These are phyloP conservation scores for Drosophila equinoxialis DNA, from an alignment of 1,140 invertebrate species.

Conservation along the genomic window DNA sequence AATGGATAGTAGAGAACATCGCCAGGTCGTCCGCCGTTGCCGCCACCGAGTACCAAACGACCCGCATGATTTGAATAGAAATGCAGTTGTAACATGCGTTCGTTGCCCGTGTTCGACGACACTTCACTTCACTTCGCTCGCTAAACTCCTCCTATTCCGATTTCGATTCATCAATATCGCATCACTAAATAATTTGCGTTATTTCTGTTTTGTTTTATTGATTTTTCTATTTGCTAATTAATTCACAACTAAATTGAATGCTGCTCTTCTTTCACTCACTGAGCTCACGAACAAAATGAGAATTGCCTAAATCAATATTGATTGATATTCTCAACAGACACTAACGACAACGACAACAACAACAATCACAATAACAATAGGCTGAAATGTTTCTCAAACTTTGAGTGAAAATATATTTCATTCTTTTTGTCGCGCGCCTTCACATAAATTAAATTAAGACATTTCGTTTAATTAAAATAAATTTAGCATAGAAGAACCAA, in stretches of 20 bases:
- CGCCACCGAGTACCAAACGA: conserved; percentile 84
- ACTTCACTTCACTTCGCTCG: conserved; percentile 21
- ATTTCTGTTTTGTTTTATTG: not conserved
- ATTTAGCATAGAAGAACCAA: conserved; percentile 62
- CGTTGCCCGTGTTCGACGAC: conserved; percentile 14
- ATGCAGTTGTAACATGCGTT: conserved; percentile 89
- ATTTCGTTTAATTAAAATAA: conserved; percentile 75
- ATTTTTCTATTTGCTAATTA: conserved; percentile 24
- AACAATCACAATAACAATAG: conserved; percentile 15
- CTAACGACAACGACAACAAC: conserved; percentile 18
- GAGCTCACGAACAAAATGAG: conserved; percentile 14
- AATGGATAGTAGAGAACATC: conserved; percentile 86
- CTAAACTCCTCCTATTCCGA: not conserved
- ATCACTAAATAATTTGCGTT: conserved; percentile 32
- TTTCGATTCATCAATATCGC: conserved; percentile 26
- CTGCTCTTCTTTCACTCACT: conserved; percentile 8
- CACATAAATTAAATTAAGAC: conserved; percentile 68
- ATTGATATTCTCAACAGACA: not conserved
- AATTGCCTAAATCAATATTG: conserved; percentile 13
- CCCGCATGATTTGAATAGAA: conserved; percentile 90
- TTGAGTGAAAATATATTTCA: conserved; percentile 11
- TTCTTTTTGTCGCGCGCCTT: conserved; percentile 37
- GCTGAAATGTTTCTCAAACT: conserved; percentile 31
- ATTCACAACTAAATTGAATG: conserved; percentile 13
- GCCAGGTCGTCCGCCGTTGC: conserved; percentile 52